Percentiles rank a stretch among this genome's conserved stretches.
phyloP scores from a whole-genome alignment of 1,140 invertebrate species.

The Drosophila baimaii region DNA sequence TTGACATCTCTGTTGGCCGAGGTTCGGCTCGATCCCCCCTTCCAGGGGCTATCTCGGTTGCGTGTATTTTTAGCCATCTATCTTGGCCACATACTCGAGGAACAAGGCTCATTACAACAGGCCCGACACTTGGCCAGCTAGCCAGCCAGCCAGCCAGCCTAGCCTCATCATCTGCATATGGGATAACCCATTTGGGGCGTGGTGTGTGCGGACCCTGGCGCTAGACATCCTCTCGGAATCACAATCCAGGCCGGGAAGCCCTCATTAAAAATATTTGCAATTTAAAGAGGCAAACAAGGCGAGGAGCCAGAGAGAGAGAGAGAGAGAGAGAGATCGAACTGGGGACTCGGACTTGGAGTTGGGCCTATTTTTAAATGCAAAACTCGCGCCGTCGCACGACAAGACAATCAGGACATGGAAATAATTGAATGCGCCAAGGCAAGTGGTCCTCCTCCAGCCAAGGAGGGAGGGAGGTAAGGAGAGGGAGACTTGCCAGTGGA shows the following conservation, averaged over 20 bases:
- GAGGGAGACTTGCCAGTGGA: too few species aligned
- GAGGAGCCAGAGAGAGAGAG: too few species aligned
- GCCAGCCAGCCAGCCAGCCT: not conserved
- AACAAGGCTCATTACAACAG: constrained; percentile 71
- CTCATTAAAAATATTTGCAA: constrained; percentile 79
- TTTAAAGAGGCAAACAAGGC: constrained; percentile 58
- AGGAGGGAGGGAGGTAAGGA: too few species aligned
- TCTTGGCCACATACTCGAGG: constrained; percentile 28
- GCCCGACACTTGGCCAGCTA: constrained; percentile 64
- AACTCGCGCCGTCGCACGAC: constrained; percentile 72
- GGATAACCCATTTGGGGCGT: constrained; percentile 44
- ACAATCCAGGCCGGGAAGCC: constrained; percentile 5
- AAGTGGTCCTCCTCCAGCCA: too few species aligned
- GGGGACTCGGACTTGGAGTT: not conserved
- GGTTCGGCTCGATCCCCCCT: not conserved
- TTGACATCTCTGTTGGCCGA: constrained; percentile 47
- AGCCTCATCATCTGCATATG: constrained; percentile 33
- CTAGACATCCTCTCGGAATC: constrained; percentile 34
- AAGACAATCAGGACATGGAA: constrained; percentile 80
- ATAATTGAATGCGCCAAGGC: constrained; percentile 78
- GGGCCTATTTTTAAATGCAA: constrained; percentile 79
- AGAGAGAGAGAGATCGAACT: not conserved
- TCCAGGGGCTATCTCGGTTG: constrained; percentile 23
- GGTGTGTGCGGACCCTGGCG: constrained; percentile 54
- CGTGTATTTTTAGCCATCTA: constrained; percentile 65